phyloP scores from a whole-genome alignment of 2,888 invertebrate species.

The Invenusta paracnida region DNA sequence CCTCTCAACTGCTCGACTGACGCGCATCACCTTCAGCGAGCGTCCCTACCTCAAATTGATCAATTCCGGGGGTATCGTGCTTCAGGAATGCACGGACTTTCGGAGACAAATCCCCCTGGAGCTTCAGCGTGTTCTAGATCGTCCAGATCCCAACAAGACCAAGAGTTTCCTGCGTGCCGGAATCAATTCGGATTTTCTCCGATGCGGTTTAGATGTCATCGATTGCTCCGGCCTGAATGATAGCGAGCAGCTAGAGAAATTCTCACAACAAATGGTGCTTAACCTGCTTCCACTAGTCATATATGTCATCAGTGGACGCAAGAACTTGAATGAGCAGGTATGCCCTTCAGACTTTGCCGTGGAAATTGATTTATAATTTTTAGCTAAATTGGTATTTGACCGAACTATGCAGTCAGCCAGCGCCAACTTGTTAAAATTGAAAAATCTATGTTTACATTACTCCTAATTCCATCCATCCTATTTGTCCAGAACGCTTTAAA shows the following conservation, averaged over 20 bases:
- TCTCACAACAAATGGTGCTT: conserved; percentile 7
- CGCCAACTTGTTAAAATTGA: no score
- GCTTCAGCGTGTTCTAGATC: background rate
- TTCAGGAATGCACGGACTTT: background rate
- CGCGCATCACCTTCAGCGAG: background rate
- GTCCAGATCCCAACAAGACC: background rate
- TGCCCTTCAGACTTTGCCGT: background rate
- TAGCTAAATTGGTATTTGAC: background rate
- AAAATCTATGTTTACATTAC: no score
- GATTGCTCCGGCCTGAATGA: conserved; percentile 34
- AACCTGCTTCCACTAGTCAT: conserved; percentile 30
- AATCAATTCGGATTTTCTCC: background rate
- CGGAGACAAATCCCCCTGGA: background rate
- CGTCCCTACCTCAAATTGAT: background rate
- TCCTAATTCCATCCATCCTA: no score
- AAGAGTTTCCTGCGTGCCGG: background rate
- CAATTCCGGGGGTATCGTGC: background rate
- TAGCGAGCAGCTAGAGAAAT: background rate
- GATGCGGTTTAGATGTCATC: conserved; percentile 35
- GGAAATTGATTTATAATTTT: background rate
- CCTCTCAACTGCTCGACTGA: background rate
- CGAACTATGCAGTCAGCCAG: no score
- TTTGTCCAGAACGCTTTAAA: no score
- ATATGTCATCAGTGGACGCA: conserved; percentile 35
- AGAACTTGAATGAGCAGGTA: no score